Evolutionary conservation across 2,113 vertebrate genomes (phyloP).

Genomic region (Peromyscus polionotus): DNA sequence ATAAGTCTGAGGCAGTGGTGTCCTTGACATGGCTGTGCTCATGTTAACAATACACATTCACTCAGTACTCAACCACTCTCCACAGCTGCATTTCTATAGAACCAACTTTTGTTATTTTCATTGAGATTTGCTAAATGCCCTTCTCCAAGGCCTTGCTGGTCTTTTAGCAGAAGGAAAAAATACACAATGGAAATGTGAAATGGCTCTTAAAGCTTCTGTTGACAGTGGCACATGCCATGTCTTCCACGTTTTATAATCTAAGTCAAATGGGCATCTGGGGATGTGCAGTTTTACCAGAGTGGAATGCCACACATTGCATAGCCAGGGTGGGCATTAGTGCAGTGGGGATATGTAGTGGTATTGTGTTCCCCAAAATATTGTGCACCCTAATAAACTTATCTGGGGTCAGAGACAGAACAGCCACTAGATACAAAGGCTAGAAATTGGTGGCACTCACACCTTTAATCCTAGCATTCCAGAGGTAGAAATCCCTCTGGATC

Average conservation of each 20-base stretch:
- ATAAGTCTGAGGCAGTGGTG: background rate
- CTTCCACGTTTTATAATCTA: background rate
- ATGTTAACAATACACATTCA: background rate
- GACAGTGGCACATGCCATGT: background rate
- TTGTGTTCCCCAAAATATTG: no score
- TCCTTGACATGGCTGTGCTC: background rate
- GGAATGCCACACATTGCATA: background rate
- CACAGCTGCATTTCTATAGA: background rate
- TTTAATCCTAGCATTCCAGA: no score
- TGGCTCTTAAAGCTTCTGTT: conserved; percentile 1
- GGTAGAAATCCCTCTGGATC: no score
- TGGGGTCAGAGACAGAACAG: no score
- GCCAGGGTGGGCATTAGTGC: background rate
- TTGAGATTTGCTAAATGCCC: background rate
- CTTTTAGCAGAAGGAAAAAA: background rate
- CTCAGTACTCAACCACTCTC: background rate
- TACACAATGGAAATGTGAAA: background rate
- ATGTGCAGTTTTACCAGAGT: background rate
- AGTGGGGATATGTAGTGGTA: background rate
- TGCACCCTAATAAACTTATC: no score
- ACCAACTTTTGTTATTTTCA: background rate
- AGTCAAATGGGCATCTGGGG: background rate
- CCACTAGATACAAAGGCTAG: no score
- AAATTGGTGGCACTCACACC: no score
- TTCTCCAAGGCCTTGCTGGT: background rate